These are phyloP conservation scores for Turritopsis dohrnii DNA, from an alignment of 30 jellyfish, hydroid and myxozoan species.

Conservation along the genomic window DNA sequence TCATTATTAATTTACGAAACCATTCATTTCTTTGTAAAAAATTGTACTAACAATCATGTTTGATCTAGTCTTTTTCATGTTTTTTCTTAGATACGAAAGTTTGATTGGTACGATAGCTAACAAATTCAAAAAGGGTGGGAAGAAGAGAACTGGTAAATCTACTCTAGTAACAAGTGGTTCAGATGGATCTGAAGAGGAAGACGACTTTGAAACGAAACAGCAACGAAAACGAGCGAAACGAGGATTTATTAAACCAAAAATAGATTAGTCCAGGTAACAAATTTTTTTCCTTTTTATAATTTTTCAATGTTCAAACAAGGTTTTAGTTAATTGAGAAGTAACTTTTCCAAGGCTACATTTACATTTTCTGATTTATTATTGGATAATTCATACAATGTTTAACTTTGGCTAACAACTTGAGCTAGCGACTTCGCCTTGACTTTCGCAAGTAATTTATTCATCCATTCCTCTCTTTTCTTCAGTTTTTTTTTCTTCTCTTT, in stretches of 20 bases:
- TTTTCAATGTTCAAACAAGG: too few relatives aligned
- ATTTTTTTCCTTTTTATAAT: too few relatives aligned
- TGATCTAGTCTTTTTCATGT: not conserved
- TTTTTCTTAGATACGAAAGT: slow-evolving; percentile 25
- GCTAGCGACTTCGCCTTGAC: too few relatives aligned
- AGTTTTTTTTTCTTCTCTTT: not conserved
- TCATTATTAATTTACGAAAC: not conserved
- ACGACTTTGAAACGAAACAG: slow-evolving; percentile 25
- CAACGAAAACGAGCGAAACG: slow-evolving; percentile 44
- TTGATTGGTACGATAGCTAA: slow-evolving; percentile 33
- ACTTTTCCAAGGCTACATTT: too few relatives aligned
- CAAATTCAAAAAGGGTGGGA: slow-evolving; percentile 8
- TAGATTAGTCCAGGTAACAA: slow-evolving; percentile 27
- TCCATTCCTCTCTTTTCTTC: not conserved
- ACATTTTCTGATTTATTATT: too few relatives aligned
- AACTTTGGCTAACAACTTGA: too few relatives aligned
- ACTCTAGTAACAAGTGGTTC: not conserved
- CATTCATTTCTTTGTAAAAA: not conserved
- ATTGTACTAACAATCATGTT: not conserved
- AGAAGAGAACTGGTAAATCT: not conserved
- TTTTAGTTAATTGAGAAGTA: too few relatives aligned
- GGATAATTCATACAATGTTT: too few relatives aligned
- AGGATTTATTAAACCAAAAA: slow-evolving; percentile 66
- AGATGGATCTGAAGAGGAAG: slow-evolving; percentile 25
- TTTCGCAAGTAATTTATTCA: not conserved